Evolutionary conservation across 2,113 vertebrate genomes (phyloP).

Genomic region (Myiozetetes cayanensis): DNA sequence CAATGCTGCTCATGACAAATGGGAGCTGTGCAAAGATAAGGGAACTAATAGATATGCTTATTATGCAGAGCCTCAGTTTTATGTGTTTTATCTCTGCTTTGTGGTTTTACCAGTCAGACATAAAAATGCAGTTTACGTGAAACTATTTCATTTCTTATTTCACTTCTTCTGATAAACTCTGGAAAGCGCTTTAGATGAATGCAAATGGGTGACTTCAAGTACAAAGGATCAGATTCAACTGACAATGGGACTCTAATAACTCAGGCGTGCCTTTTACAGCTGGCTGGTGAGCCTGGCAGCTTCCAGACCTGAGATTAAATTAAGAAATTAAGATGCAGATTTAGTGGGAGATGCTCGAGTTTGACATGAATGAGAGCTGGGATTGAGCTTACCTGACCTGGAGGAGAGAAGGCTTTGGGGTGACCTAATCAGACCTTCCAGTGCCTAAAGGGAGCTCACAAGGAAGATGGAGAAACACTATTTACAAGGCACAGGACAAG

Average conservation of each 20-base stretch:
- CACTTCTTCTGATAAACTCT: conserved; percentile 1
- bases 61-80: conserved; percentile 22
- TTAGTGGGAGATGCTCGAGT: background rate
- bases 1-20: conserved; percentile 36
- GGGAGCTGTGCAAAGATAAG: conserved; percentile 32
- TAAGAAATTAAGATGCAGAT: conserved; percentile 43
- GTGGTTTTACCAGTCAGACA: conserved; percentile 33
- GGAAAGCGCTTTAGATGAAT: conserved; percentile 34
- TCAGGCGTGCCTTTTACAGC: background rate
- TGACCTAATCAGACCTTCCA: background rate
- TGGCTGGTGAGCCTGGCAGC: background rate
- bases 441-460: background rate
- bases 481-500: background rate
- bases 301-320: conserved; percentile 1
- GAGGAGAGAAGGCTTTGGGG: background rate
- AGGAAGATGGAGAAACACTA: rapidly evolving
- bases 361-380: background rate
- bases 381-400: background rate
- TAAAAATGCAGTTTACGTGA: conserved; percentile 10
- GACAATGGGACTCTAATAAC: background rate
- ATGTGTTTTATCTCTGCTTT: conserved; percentile 40
- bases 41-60: conserved; percentile 21
- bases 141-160: conserved; percentile 52
- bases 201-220: conserved; percentile 27
- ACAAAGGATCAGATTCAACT: background rate